Base-by-base conservation (phyloP, 2,888 invertebrate species). In the Chromoteleia sp. region DNA sequence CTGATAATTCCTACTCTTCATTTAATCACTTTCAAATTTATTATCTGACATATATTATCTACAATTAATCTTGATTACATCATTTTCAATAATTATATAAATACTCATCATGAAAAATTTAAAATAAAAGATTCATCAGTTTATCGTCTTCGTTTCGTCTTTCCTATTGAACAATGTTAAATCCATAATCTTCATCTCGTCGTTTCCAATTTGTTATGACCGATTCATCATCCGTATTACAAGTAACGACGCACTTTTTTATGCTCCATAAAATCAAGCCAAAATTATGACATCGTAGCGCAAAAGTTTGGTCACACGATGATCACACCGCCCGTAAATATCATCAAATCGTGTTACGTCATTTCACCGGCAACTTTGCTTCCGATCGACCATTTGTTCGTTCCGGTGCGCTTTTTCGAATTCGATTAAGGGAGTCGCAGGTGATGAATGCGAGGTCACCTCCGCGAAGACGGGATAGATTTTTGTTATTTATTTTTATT, bases 171-270 rank as follows among this genome's bases (percentile, higher is more conserved):
- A n/a, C n/a, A n/a, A n/a, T n/a, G n/a, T n/a, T n/a, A n/a, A n/a
- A n/a, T n/a, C n/a, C n/a, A n/a, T n/a, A n/a, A n/a, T n/a, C n/a
- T n/a, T n/a, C n/a, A n/a, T n/a, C n/a, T n/a, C n/a, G n/a, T n/a
- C n/a, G n/a, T n/a, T n/a, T n/a, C n/a, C n/a, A n/a, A n/a, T n/a
- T n/a, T n/a, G n/a, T n/a, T n/a, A n/a, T n/a, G n/a, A n/a, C n/a
- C n/a, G n/a, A n/a, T n/a, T n/a, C n/a, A n/a, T n/a, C n/a, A n/a
- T n/a, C n/a, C n/a, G n/a, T n/a, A n/a, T n/a, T n/a, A n/a, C 58
- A 48, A 68, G 70, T 63, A 75, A 81, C 70, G 71, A 75, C 58
- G 70, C 80, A 63, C 58, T 67, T 81, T 73, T 77, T 81, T 74
- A 77, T 70, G 81, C 68, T 19, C 45, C 77, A 81, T 81, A 77